Conservation (phyloP, 2,888 invertebrate genomes). For the Lasioglossum marginatum region DNA sequence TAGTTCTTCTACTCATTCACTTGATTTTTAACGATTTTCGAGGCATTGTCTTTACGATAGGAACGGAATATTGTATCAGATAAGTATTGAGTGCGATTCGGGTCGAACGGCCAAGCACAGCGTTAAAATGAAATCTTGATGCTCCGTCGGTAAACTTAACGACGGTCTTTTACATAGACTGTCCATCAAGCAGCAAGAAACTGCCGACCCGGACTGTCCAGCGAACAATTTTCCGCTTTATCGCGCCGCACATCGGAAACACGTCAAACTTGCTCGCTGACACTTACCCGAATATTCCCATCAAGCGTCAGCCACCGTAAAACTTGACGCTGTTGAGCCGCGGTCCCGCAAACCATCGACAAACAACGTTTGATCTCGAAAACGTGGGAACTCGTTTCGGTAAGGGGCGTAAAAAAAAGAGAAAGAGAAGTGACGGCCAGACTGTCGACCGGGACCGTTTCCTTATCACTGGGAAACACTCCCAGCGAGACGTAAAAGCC, state of each 20-base stretch:
- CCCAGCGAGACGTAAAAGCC: slow-evolving; percentile 19
- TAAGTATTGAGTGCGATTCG: background rate
- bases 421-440: background rate
- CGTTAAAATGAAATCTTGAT: background rate
- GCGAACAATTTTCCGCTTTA: slow-evolving; percentile 43
- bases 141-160: background rate
- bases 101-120: background rate
- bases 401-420: slow-evolving; percentile 16
- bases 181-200: slow-evolving; percentile 8
- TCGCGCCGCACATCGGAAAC: slow-evolving; percentile 36
- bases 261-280: slow-evolving; percentile 41
- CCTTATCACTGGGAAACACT: slow-evolving; percentile 53
- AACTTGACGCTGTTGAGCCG: slow-evolving; percentile 30
- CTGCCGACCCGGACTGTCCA: background rate
- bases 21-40: background rate
- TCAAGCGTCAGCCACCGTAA: slow-evolving; percentile 44
- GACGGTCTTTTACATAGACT: background rate
- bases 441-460: slow-evolving; percentile 21
- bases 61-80: background rate
- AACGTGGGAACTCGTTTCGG: slow-evolving; percentile 35
- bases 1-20: background rate
- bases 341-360: slow-evolving; percentile 3
- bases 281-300: slow-evolving; percentile 50
- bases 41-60: background rate
- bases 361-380: slow-evolving; percentile 49